Percentiles rank a stretch among this genome's conserved stretches.
These are phyloP conservation scores for Astyanax mexicanus DNA, from an alignment of 2,797 vertebrate genomes.

Conservation along the genomic window DNA sequence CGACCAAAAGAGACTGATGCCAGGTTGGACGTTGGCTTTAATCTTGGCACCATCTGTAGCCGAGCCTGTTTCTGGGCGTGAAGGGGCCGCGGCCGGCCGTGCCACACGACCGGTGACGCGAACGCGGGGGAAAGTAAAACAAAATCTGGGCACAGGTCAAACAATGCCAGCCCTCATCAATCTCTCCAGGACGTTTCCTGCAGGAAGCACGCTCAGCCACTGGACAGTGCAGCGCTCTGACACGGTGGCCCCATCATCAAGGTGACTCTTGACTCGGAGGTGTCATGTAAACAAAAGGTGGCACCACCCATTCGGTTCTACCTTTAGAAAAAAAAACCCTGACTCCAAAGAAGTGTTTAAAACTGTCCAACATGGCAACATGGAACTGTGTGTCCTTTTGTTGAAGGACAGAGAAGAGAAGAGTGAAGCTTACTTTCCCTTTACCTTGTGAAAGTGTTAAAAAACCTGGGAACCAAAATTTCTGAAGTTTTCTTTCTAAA, in stretches of 20 bases:
- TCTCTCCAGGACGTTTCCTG: constrained; percentile 77
- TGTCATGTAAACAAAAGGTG: not conserved
- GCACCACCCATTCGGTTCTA: too few species aligned
- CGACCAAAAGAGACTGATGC: constrained; percentile 38
- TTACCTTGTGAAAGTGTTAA: too few species aligned
- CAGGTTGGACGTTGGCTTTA: constrained; percentile 34
- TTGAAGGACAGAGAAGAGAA: too few species aligned
- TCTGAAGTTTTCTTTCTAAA: too few species aligned
- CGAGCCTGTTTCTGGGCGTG: constrained; percentile 47
- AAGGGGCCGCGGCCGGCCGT: constrained; percentile 27
- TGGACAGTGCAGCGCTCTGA: constrained; percentile 3
- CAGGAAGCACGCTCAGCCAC: constrained; percentile 67
- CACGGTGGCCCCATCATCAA: constrained; percentile 23
- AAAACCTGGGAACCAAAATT: too few species aligned
- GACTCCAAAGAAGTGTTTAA: too few species aligned
- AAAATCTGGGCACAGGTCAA: constrained; percentile 72
- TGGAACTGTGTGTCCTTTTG: too few species aligned
- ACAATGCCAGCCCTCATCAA: constrained; percentile 77
- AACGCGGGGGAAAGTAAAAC: constrained; percentile 69
- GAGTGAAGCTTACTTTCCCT: too few species aligned
- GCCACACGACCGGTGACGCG: constrained; percentile 33
- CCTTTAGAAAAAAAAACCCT: too few species aligned
- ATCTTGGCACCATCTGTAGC: constrained; percentile 44
- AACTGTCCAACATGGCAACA: too few species aligned
- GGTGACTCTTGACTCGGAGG: constrained; percentile 1